These are phyloP conservation scores for Carcina quercana DNA, from an alignment of 2,888 invertebrate genomes.

Conservation along the genomic window DNA sequence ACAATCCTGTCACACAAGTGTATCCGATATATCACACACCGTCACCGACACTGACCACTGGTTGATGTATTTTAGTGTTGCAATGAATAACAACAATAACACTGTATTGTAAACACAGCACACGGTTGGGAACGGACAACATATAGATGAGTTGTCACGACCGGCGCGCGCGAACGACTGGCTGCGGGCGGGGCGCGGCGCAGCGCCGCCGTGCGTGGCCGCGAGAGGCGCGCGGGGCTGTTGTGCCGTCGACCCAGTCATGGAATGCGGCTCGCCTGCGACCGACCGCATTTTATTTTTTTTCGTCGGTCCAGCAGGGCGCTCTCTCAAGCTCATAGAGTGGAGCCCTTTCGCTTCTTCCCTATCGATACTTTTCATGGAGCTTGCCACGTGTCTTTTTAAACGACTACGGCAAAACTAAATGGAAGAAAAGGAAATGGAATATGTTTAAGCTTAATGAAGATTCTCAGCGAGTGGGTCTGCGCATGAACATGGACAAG, in stretches of 20 bases:
- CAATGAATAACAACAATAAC: constrained; percentile 46
- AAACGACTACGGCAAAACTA: too few relatives aligned
- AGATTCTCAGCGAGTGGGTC: too few relatives aligned
- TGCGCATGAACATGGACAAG: too few relatives aligned
- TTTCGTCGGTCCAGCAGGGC: constrained; percentile 40
- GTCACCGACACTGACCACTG: constrained; percentile 50
- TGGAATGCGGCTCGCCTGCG: constrained; percentile 44
- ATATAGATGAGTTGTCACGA: constrained; percentile 36
- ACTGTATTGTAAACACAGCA: constrained; percentile 64
- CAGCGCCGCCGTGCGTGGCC: constrained; percentile 17
- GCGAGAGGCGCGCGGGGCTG: constrained; percentile 40
- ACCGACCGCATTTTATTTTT: constrained; percentile 54
- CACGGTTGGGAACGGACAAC: constrained; percentile 42
- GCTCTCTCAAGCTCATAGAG: constrained; percentile 12
- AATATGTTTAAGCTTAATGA: too few relatives aligned
- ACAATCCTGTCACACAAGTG: constrained; percentile 22
- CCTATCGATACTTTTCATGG: too few relatives aligned
- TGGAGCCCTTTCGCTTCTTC: too few relatives aligned
- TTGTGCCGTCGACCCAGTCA: constrained; percentile 64
- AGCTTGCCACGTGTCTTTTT: too few relatives aligned
- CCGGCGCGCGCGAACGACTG: constrained; percentile 66
- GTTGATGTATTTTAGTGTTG: too few relatives aligned
- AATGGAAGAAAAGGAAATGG: too few relatives aligned
- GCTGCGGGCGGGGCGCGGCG: constrained; percentile 14
- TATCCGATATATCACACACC: constrained; percentile 28